Evolutionary conservation across 2,888 invertebrate genomes (phyloP).

Genomic region (Lomographa bimaculata): DNA sequence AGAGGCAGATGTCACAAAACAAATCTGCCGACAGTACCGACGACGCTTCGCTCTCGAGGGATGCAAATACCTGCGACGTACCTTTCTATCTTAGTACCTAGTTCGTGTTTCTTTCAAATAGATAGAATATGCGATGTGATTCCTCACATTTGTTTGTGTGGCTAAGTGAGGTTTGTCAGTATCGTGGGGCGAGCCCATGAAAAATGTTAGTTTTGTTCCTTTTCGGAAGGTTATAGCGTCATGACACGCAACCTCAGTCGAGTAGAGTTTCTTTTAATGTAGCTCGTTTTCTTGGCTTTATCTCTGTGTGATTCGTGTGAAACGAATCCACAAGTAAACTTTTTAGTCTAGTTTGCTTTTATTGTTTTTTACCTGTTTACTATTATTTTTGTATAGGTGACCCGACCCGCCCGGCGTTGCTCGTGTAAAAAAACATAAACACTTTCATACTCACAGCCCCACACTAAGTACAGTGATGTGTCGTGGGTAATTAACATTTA

Average conservation of each 20-base stretch:
- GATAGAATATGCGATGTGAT: slow-evolving; percentile 14
- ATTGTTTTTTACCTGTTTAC: too few species aligned
- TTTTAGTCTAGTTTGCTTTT: too few species aligned
- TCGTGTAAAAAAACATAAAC: too few species aligned
- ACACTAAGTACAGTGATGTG: too few species aligned
- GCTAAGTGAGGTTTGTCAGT: slow-evolving; percentile 24
- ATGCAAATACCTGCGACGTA: slow-evolving; percentile 15
- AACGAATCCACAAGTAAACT: slow-evolving; percentile 8
- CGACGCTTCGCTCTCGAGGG: slow-evolving; percentile 24
- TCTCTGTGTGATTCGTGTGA: slow-evolving; percentile 11
- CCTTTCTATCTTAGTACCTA: slow-evolving; percentile 12
- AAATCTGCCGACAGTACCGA: slow-evolving; percentile 13
- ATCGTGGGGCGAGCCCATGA: slow-evolving; percentile 27
- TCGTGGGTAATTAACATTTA: too few species aligned
- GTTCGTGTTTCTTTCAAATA: slow-evolving; percentile 9
- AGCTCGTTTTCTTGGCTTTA: slow-evolving; percentile 23
- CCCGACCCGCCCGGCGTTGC: too few species aligned
- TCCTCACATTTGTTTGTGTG: slow-evolving; percentile 29
- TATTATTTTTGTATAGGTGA: too few species aligned
- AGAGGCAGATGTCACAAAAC: slow-evolving; percentile 19
- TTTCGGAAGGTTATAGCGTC: slow-evolving; percentile 29
- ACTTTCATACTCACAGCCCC: too few species aligned
- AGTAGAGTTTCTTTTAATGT: slow-evolving; percentile 20
- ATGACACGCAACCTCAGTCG: slow-evolving; percentile 27
- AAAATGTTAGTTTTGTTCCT: slow-evolving; percentile 31